phyloP scores from a whole-genome alignment of 2,888 invertebrate species.

The Netelia fuscicornis region DNA sequence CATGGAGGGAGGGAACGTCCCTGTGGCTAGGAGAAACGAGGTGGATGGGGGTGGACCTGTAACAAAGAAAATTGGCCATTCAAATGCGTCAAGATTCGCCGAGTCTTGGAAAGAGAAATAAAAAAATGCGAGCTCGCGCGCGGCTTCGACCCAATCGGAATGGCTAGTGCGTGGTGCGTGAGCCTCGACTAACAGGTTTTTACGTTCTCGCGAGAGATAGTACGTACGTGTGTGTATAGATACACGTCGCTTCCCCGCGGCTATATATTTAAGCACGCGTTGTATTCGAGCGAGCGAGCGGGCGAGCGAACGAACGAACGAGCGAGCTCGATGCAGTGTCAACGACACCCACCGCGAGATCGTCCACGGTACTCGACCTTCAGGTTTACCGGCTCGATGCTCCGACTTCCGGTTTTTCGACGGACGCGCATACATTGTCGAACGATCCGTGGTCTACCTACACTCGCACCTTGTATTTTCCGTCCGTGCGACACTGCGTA shows the following conservation, averaged over 20 bases:
- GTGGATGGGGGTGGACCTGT: not conserved
- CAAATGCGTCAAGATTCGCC: not conserved
- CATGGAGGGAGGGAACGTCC: not conserved
- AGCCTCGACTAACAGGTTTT: constrained; percentile 64
- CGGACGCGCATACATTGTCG: constrained; percentile 33
- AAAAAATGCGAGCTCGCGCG: constrained; percentile 49
- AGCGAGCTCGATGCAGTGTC: constrained; percentile 66
- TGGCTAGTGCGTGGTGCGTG: constrained; percentile 32
- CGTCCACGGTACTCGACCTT: constrained; percentile 68
- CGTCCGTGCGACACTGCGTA: too few species aligned
- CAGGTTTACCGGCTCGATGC: constrained; percentile 62
- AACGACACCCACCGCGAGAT: constrained; percentile 70
- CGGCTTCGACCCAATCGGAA: constrained; percentile 56
- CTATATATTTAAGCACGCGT: constrained; percentile 18
- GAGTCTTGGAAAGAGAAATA: constrained; percentile 39
- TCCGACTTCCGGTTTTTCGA: constrained; percentile 63
- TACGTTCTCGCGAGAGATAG: constrained; percentile 42
- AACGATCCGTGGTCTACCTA: not conserved
- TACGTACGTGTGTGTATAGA: constrained; percentile 37
- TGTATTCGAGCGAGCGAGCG: constrained; percentile 38
- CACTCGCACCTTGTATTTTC: not conserved
- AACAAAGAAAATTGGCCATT: constrained; percentile 44
- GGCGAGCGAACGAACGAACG: constrained; percentile 1
- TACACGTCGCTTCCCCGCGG: not conserved
- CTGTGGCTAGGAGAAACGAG: not conserved